Evolutionary conservation across 2,888 invertebrate genomes (phyloP).

Genomic region (Steinernema scapterisci): DNA sequence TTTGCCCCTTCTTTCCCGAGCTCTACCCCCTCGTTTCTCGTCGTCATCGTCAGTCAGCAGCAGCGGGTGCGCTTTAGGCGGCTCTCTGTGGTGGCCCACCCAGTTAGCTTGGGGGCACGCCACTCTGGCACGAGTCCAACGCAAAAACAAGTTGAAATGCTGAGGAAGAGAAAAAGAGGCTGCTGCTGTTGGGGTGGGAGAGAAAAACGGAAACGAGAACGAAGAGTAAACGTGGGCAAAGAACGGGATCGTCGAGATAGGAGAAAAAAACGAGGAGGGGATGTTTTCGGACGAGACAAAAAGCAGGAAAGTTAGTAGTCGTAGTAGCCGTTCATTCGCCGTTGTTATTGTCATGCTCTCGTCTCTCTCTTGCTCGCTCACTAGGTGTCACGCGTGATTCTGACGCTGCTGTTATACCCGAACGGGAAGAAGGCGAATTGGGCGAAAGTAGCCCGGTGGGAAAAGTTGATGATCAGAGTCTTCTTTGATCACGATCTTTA

Average conservation of each 20-base stretch:
- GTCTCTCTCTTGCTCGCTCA: neutral
- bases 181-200: neutral
- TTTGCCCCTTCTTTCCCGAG: neutral
- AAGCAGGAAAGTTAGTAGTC: slow-evolving; percentile 22
- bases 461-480: too few species aligned
- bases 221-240: slow-evolving; percentile 31
- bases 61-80: neutral
- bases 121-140: slow-evolving; percentile 7
- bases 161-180: slow-evolving; percentile 13
- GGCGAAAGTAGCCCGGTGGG: too few species aligned
- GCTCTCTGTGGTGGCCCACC: too few species aligned
- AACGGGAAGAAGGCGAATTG: too few species aligned
- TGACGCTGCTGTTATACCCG: too few species aligned
- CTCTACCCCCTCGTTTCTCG: too few species aligned
- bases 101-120: neutral
- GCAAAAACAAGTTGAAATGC: slow-evolving; percentile 30
- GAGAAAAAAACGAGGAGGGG: slow-evolving; percentile 3
- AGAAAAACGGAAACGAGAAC: slow-evolving; percentile 22
- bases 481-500: too few species aligned
- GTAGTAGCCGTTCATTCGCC: too few species aligned
- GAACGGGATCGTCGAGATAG: slow-evolving; percentile 24
- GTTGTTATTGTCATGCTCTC: slow-evolving; percentile 29
- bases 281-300: slow-evolving; percentile 27
- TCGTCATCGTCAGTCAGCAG: too few species aligned
- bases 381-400: neutral